Percentiles rank a stretch among this genome's conserved stretches.
Conservation (phyloP, 1,140 invertebrate genomes). For the Euwallacea similis region DNA sequence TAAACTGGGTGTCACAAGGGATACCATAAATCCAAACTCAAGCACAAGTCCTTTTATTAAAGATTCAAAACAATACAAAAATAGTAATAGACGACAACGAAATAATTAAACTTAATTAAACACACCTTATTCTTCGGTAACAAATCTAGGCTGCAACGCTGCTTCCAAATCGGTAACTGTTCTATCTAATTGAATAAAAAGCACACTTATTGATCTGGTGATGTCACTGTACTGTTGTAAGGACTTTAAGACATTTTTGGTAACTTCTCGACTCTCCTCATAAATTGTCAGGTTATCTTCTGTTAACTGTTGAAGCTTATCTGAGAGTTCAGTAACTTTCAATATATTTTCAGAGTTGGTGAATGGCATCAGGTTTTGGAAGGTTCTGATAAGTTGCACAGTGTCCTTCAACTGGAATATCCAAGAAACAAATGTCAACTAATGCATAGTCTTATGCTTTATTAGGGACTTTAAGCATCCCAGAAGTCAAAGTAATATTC, state of each 20-base stretch:
- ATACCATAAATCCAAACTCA: too few relatives aligned
- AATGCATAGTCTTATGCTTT: too few relatives aligned
- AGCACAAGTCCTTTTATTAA: too few relatives aligned
- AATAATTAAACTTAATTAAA: background rate
- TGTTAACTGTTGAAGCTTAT: slow-evolving; percentile 47
- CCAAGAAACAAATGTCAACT: background rate
- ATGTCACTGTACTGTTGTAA: slow-evolving; percentile 52
- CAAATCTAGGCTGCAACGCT: slow-evolving; percentile 42
- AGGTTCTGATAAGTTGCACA: slow-evolving; percentile 43
- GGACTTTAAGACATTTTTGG: slow-evolving; percentile 46
- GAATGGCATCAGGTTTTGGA: slow-evolving; percentile 43
- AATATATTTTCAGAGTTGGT: slow-evolving; percentile 46
- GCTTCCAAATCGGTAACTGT: slow-evolving; percentile 47
- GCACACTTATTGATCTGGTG: slow-evolving; percentile 45
- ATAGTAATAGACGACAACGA: background rate
- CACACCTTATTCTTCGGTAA: slow-evolving; percentile 37
- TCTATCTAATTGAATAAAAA: slow-evolving; percentile 50
- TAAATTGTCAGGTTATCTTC: slow-evolving; percentile 44
- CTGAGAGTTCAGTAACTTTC: slow-evolving; percentile 43
- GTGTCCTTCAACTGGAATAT: slow-evolving; percentile 44
- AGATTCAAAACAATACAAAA: too few relatives aligned
- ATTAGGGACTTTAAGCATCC: too few relatives aligned
- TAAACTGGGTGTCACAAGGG: too few relatives aligned
- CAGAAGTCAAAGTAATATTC: too few relatives aligned
- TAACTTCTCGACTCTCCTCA: slow-evolving; percentile 45